Percentiles rank a stretch among this genome's conserved stretches.
Evolutionary conservation across 2,113 vertebrate genomes (phyloP).

Genomic region (Oceanites oceanicus): DNA sequence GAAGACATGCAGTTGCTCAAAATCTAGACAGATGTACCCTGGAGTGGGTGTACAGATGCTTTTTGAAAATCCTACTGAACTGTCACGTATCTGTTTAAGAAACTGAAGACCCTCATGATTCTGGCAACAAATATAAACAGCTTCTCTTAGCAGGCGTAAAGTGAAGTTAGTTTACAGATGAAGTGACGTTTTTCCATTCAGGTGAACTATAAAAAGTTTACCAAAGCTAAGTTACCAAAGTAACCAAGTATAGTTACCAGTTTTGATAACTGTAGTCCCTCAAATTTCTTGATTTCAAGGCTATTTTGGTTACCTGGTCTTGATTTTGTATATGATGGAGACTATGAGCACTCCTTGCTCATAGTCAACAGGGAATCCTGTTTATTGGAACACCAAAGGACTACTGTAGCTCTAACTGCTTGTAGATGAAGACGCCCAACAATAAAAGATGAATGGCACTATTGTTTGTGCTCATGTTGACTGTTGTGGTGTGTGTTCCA

Average conservation of each 20-base stretch:
- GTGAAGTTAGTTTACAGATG: neutral
- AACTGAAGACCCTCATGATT: neutral
- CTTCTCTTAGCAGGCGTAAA: neutral
- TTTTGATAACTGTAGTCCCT: neutral
- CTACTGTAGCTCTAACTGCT: neutral
- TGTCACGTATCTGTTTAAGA: neutral
- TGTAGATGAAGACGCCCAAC: neutral
- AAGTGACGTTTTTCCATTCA: neutral
- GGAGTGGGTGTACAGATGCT: neutral
- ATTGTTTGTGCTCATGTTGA: neutral
- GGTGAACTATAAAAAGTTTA: neutral
- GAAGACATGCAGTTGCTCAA: neutral
- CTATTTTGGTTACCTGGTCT: neutral
- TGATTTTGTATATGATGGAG: neutral
- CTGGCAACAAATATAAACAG: neutral
- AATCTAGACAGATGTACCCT: neutral
- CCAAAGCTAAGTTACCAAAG: neutral
- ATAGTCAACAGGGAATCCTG: neutral
- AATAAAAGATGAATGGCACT: neutral
- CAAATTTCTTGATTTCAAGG: neutral
- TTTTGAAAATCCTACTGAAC: neutral
- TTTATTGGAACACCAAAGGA: neutral
- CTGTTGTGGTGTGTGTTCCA: neutral
- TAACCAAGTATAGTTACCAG: neutral
- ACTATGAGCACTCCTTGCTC: neutral